phyloP scores from a whole-genome alignment of 2,888 invertebrate species.

The Lumbricus terrestris region DNA sequence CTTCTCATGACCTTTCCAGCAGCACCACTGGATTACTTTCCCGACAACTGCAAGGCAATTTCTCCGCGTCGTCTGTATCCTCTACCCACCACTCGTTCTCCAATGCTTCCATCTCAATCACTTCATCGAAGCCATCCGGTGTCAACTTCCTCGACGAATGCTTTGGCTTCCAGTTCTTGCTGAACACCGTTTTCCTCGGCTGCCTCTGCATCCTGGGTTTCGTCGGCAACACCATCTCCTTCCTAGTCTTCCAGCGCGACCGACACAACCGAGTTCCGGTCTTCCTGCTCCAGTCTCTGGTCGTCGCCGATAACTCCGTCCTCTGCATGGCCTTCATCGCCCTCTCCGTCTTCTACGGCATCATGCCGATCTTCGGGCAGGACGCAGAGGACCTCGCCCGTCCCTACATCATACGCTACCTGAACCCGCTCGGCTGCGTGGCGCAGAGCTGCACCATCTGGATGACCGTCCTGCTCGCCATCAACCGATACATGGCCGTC shows the following conservation, averaged over 20 bases:
- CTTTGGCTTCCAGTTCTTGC: slow-evolving; percentile 22
- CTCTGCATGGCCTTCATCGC: slow-evolving; percentile 33
- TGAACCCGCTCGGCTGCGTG: slow-evolving; percentile 34
- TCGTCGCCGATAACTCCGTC: slow-evolving; percentile 36
- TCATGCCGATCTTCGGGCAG: not conserved
- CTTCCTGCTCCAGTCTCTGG: slow-evolving; percentile 38
- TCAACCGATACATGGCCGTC: slow-evolving; percentile 40
- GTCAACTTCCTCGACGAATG: not conserved
- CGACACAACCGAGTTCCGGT: slow-evolving; percentile 33
- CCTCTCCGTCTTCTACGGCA: slow-evolving; percentile 34
- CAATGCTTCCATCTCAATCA: not conserved
- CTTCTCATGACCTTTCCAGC: not conserved
- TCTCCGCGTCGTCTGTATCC: not conserved
- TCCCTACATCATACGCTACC: slow-evolving; percentile 33
- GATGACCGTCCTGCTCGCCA: slow-evolving; percentile 39
- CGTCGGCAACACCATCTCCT: slow-evolving; percentile 37
- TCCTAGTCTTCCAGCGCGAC: slow-evolving; percentile 37
- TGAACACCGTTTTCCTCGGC: slow-evolving; percentile 32
- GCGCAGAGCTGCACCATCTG: slow-evolving; percentile 37
- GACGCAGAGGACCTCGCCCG: not conserved
- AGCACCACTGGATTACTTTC: not conserved
- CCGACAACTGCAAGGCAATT: not conserved
- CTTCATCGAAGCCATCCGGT: not conserved
- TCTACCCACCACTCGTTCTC: not conserved
- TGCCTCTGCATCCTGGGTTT: slow-evolving; percentile 35